Base-by-base conservation (phyloP, 2,797 vertebrate species). In the Aphelocoma californica region DNA sequence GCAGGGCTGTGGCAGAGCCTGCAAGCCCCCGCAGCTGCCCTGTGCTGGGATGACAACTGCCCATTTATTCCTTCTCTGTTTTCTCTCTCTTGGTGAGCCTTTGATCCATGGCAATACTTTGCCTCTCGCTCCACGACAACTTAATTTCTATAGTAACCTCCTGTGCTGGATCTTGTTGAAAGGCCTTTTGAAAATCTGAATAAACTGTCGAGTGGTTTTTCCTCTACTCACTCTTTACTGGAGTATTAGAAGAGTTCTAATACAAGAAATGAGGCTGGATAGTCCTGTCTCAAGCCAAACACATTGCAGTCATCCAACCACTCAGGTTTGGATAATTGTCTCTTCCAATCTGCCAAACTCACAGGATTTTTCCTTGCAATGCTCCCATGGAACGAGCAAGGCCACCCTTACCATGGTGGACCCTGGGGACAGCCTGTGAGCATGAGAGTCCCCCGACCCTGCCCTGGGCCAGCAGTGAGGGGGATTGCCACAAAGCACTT, bases 81-180 rank as follows among this genome's bases (percentile, higher is more conserved):
- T 71, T 69, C 50, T 61, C 45, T 71, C 71, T 86, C 86, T 92
- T 17, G 0, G 79, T 45, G 84, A 95, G 93, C 89, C 88, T 93
- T 95, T 95, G 95, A 95, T 94, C 87, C 29, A 1, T 72, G 50
- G 92, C 65, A 90, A 81, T 86, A 72, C 92, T 93, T 95, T 66
- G 81, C 77, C 80, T 92, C 92, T 91, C 66, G 0, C 95, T 90
- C 92, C 92, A 95, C 54, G 36, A 95, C 92, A 95, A 96, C 80
- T 95, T 94, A 92, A 96, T 96, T 97, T 93, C 96, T 96, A 91
- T 93, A 96, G 95, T 94, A 95, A 94, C 92, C 87, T 96, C 79
- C 93, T 94, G 84, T 58, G 91, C 92, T 72, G 91, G 82, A 91
- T 89, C 79, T 94, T 44, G 15, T 90, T 26, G 5, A 97, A 96